Base-by-base conservation (phyloP, 2,888 invertebrate genomes). In the Acleris laterana region DNA sequence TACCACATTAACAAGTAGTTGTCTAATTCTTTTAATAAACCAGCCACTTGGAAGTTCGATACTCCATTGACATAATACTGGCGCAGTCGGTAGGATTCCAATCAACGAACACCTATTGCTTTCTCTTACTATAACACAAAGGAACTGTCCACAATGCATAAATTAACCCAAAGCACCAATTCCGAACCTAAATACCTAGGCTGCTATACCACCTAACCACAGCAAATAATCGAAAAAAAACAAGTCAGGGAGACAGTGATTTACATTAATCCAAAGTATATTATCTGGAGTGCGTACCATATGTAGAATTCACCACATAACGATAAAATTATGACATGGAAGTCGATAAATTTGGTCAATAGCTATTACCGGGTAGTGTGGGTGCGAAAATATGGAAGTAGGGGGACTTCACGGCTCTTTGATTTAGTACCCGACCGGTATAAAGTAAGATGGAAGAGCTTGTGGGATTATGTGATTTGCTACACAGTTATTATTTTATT, bases 271-370 rank as follows among this genome's bases (percentile, higher is more conserved):
- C 57, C 62, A 62, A 48, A 46, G 66, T 62, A 66, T 57, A 66
- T 61, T 66, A 61, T 66, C 65, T 19, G 44, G 28, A 56, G 56
- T 61, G 61, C 65, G 61, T 56, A 62, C 61, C 65, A 61, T 68
- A 68, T 67, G 62, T 63, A 49, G 56, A 59, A 67, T 53, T 57
- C 58, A 79, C 79, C 82, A 83, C 87, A 90, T 88, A 89, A 88
- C 88, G 86, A 89, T 87, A 87, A 85, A 89, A 90, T 89, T 88
- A 89, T 87, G 89, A 89, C 89, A 85, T 82, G 83, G 87, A 87
- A 87, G 87, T 88, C 90, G 84, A 90, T 92, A 90, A 91, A 92
- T 92, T 90, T 89, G 87, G 86, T 89, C 90, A 89, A 90, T 88
- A 86, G 90, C 90, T 83, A 90, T 92, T 91, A 89, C 85, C 87